Conservation (phyloP, 2,113 vertebrate species). For the Collichthys lucidus region DNA sequence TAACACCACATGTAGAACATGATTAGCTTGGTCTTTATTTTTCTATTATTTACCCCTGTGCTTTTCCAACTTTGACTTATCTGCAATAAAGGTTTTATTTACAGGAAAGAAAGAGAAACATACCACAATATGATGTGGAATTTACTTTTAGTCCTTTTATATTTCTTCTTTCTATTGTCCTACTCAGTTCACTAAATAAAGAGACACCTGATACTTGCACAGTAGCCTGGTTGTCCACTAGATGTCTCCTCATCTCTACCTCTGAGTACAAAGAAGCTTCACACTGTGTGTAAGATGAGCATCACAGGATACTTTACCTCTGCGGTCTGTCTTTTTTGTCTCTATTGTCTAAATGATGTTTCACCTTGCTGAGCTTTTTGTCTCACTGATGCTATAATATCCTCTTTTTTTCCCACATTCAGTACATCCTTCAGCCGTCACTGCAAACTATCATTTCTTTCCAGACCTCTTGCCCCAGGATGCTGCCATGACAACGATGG, state of each 20-base stretch:
- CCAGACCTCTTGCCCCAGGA: slow-evolving; percentile 13
- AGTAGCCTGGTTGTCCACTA: slow-evolving; percentile 63
- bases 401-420: neutral
- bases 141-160: neutral
- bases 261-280: neutral
- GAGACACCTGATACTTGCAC: neutral
- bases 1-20: neutral
- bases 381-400: neutral
- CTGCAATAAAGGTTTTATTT: neutral
- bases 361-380: neutral
- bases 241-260: slow-evolving; percentile 68
- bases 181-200: neutral
- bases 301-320: slow-evolving; percentile 25
- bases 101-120: neutral
- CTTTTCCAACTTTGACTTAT: neutral
- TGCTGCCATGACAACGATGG: slow-evolving; percentile 56
- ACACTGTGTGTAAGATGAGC: slow-evolving; percentile 22
- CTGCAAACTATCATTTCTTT: slow-evolving; percentile 7
- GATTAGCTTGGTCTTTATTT: neutral
- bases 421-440: neutral
- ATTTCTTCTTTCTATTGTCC: neutral
- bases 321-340: slow-evolving; percentile 28
- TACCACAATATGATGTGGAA: neutral
- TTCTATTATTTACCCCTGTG: neutral
- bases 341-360: slow-evolving; percentile 47